phyloP scores from a whole-genome alignment of 2,113 vertebrate genomes.

The Pangasianodon hypophthalmus region DNA sequence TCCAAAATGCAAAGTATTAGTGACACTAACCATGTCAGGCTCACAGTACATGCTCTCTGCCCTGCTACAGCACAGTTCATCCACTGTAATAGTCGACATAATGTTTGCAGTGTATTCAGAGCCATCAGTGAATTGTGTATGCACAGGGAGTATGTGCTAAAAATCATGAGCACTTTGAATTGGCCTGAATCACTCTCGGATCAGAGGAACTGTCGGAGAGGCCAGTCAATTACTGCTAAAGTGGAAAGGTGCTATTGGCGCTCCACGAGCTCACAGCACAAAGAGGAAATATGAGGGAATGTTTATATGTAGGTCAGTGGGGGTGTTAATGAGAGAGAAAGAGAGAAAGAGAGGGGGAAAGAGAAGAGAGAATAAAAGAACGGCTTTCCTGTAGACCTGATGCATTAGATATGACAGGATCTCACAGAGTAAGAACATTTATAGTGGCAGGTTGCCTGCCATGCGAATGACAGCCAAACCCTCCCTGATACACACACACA shows the following conservation, averaged over 20 bases:
- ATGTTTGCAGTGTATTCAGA: slow-evolving; percentile 28
- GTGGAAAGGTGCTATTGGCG: slow-evolving; percentile 57
- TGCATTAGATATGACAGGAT: slow-evolving; percentile 73
- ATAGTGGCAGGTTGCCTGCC: slow-evolving; percentile 65
- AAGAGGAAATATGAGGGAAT: slow-evolving; percentile 48
- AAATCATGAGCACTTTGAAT: slow-evolving; percentile 33
- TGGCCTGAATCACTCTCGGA: slow-evolving; percentile 38
- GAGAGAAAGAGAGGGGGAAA: not conserved
- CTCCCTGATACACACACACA: slow-evolving; percentile 44
- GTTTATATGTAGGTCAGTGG: slow-evolving; percentile 72
- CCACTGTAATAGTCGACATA: slow-evolving; percentile 23
- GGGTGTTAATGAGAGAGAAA: slow-evolving; percentile 74
- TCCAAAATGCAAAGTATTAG: not conserved
- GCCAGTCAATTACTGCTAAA: slow-evolving; percentile 45
- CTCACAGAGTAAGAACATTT: slow-evolving; percentile 63
- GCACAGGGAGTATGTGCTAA: slow-evolving; percentile 35
- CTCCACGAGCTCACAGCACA: slow-evolving; percentile 40
- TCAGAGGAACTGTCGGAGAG: slow-evolving; percentile 45
- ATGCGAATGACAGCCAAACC: slow-evolving; percentile 49
- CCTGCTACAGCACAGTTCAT: slow-evolving; percentile 8
- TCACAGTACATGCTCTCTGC: not conserved
- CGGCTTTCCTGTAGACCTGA: slow-evolving; percentile 57
- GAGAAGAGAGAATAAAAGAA: slow-evolving; percentile 24
- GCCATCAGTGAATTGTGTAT: slow-evolving; percentile 30
- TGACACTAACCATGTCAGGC: not conserved